Evolutionary conservation across 2,888 invertebrate species (phyloP).

Genomic region (Dinocampus coccinellae): DNA sequence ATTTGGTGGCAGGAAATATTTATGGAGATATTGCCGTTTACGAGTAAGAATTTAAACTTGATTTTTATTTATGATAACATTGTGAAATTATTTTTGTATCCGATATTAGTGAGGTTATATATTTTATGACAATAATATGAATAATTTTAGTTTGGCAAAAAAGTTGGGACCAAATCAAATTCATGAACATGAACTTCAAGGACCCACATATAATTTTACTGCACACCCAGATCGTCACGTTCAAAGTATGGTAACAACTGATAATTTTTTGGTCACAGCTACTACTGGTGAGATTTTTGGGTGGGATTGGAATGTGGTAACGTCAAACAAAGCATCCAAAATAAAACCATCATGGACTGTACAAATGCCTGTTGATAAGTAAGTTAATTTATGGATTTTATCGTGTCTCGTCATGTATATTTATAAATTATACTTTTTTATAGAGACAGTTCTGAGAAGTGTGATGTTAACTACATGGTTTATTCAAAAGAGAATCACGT

Average conservation of each 20-base stretch:
- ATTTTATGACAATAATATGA: constrained; percentile 30
- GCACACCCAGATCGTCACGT: constrained; percentile 77
- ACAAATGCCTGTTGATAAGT: constrained; percentile 74
- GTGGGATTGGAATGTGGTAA: constrained; percentile 81
- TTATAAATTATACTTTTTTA: constrained; percentile 37
- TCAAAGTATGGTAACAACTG: constrained; percentile 77
- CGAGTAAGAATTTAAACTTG: constrained; percentile 75
- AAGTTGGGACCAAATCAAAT: constrained; percentile 73
- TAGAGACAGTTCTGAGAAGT: constrained; percentile 78
- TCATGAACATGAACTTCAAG: constrained; percentile 73
- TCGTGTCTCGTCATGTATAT: neutral
- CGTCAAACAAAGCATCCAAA: constrained; percentile 74
- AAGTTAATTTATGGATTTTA: constrained; percentile 21
- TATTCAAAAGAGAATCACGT: constrained; percentile 74
- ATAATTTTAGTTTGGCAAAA: constrained; percentile 73
- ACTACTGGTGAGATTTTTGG: constrained; percentile 83
- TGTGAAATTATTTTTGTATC: neutral
- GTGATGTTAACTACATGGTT: constrained; percentile 84
- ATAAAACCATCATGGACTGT: constrained; percentile 77
- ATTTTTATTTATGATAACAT: constrained; percentile 27
- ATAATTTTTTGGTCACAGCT: constrained; percentile 80
- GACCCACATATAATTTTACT: constrained; percentile 75
- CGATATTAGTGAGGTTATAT: neutral
- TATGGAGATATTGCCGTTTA: constrained; percentile 87
- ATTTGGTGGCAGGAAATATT: constrained; percentile 84